A percentile compares a stretch with the other conserved stretches of the same genome.
Evolutionary conservation across 2,797 vertebrate genomes (phyloP).

Genomic region (Pangasius djambal): DNA sequence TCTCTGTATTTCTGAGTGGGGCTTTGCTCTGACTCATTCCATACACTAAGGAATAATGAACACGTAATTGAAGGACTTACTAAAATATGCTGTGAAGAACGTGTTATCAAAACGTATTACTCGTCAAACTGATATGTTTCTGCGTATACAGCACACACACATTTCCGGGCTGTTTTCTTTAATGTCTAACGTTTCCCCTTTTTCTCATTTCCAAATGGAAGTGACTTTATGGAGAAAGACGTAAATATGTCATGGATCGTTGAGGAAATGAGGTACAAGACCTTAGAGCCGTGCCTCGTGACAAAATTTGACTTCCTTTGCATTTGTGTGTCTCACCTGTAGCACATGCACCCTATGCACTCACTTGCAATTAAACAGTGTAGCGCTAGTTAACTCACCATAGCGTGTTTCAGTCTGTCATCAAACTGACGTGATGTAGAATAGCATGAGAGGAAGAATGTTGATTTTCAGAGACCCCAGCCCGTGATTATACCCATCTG

Average conservation of each 20-base stretch:
- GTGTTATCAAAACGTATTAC: conserved; percentile 31
- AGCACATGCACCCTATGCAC: conserved; percentile 27
- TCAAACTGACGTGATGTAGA: conserved; percentile 59
- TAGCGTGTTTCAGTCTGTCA: conserved; percentile 56
- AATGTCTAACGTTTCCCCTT: not conserved
- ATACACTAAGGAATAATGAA: conserved; percentile 49
- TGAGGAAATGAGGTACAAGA: conserved; percentile 13
- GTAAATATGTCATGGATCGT: not conserved
- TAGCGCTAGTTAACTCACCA: conserved; percentile 41
- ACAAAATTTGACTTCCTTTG: conserved; percentile 36
- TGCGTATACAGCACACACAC: not conserved
- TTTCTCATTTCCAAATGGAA: not conserved
- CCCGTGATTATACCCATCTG: conserved; percentile 58
- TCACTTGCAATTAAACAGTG: conserved; percentile 24
- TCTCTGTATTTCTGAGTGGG: conserved; percentile 58
- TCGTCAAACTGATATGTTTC: conserved; percentile 24
- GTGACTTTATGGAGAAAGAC: not conserved
- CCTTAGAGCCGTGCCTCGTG: conserved; percentile 5
- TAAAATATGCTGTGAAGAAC: conserved; percentile 15
- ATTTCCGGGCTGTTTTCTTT: not conserved
- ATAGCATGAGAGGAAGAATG: conserved; percentile 51
- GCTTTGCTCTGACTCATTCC: conserved; percentile 64
- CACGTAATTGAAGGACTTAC: conserved; percentile 32
- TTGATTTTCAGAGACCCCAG: conserved; percentile 58
- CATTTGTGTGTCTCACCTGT: conserved; percentile 26